phyloP scores from a whole-genome alignment of 2,113 vertebrate species.

The Calyptomena viridis region DNA sequence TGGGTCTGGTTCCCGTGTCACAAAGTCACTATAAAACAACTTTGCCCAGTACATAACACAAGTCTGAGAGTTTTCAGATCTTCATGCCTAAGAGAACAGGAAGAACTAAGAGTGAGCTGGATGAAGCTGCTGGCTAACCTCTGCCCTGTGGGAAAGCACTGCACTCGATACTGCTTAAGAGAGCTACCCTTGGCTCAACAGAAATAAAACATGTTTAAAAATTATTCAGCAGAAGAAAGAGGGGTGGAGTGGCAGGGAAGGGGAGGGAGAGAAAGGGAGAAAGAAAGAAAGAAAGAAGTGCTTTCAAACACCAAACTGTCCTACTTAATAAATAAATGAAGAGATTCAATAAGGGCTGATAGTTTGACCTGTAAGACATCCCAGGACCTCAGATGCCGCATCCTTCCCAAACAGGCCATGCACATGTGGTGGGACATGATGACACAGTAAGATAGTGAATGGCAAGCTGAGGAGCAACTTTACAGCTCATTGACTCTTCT shows the following conservation, averaged over 20 bases:
- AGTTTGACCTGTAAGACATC: background rate
- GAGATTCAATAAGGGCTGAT: background rate
- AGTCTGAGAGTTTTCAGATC: background rate
- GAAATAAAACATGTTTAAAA: background rate
- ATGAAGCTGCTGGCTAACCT: background rate
- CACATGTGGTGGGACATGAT: background rate
- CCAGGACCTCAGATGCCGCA: background rate
- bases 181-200: background rate
- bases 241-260: no score
- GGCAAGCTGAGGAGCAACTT: background rate
- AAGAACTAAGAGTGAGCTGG: background rate
- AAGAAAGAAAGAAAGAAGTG: background rate
- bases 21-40: background rate
- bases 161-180: background rate
- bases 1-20: background rate
- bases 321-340: background rate
- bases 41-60: background rate
- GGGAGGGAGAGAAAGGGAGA: background rate
- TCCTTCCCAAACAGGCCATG: background rate
- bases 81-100: background rate
- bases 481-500: background rate
- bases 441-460: background rate
- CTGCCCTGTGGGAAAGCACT: background rate
- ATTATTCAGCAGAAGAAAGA: background rate
- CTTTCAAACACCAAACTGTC: background rate